Base-by-base conservation (phyloP, 2,113 vertebrate species). In the Montifringilla adamsi region DNA sequence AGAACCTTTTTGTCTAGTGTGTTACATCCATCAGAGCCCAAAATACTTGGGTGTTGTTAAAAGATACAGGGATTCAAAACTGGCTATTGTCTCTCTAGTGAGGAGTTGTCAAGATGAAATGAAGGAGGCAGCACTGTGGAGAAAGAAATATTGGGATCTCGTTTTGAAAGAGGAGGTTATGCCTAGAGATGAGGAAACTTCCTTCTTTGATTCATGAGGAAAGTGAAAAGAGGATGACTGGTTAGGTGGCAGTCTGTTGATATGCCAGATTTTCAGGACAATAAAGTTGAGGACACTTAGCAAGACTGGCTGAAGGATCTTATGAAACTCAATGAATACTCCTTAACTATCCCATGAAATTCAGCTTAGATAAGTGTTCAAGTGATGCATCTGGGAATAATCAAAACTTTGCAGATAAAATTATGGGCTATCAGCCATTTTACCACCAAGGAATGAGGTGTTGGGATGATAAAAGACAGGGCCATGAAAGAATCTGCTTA, bases 31-130 rank as follows among this genome's bases (percentile, higher is more conserved):
- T 69, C 53, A 67, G 37, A 89, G 62, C 39, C 66, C 74, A 69
- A 95, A 93, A 73, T 80, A 68, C 60, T 91, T 56, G 53, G 70
- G 27, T 84, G 74, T 35, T 86, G 27, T 77, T 95, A 79, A 84
- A 94, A 90, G 89, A 77, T 11, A 16, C 0, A 46, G 31, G 73
- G 67, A 63, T 91, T 94, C 59, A 90, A 83, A 88, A 80, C 47
- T 70, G 55, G 7, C 39, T 85, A 6, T 82, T 91, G 81, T 82
- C 74, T 89, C 66, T 88, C 79, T 76, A 44, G 63, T 10, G 31
- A 84, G 60, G 47, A 62, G 46, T 30, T 79, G 53, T 62, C 33
- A 69, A 84, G 78, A 83, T 69, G 46, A 94, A 94, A 64, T 64
- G 76, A 81, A 94, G 69, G 76, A 84, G 56, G 68, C 43, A 92